A percentile compares a stretch with the other conserved stretches of the same genome.
Evolutionary conservation across 2,888 invertebrate species (phyloP).

Genomic region (Ligdia adustata): DNA sequence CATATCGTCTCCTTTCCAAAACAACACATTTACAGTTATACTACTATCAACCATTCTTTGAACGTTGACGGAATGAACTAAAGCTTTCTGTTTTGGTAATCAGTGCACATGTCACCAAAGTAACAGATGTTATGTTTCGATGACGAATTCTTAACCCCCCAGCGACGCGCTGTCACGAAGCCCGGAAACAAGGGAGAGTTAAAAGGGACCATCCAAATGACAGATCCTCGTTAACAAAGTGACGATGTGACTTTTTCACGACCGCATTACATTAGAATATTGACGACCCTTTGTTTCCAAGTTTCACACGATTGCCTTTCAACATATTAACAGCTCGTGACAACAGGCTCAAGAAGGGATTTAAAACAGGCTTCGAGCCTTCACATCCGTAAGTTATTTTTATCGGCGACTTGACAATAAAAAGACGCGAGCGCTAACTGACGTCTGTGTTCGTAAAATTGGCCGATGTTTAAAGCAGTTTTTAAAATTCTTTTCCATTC

Average conservation of each 20-base stretch:
- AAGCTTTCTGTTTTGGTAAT: constrained; percentile 14
- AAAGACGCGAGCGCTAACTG: constrained; percentile 39
- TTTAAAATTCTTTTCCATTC: constrained; percentile 62
- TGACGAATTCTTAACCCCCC: constrained; percentile 42
- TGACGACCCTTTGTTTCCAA: constrained; percentile 52
- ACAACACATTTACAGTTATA: constrained; percentile 50
- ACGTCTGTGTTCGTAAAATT: constrained; percentile 46
- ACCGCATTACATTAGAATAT: constrained; percentile 59
- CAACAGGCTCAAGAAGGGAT: constrained; percentile 35
- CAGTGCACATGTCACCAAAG: constrained; percentile 20
- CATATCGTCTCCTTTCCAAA: constrained; percentile 55
- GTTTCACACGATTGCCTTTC: constrained; percentile 69
- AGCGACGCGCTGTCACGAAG: constrained; percentile 49
- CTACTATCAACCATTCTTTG: constrained; percentile 14
- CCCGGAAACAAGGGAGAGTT: constrained; percentile 67
- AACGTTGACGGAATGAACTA: not conserved
- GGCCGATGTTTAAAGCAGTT: constrained; percentile 50
- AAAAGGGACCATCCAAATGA: constrained; percentile 73
- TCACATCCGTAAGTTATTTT: constrained; percentile 38
- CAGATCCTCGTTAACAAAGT: constrained; percentile 75
- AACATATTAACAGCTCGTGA: constrained; percentile 54
- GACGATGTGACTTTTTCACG: constrained; percentile 72
- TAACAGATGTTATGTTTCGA: constrained; percentile 44
- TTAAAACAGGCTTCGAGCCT: constrained; percentile 35
- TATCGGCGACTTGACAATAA: constrained; percentile 31